phyloP scores from a whole-genome alignment of 2,797 vertebrate genomes.

The Glyptemys insculpta region DNA sequence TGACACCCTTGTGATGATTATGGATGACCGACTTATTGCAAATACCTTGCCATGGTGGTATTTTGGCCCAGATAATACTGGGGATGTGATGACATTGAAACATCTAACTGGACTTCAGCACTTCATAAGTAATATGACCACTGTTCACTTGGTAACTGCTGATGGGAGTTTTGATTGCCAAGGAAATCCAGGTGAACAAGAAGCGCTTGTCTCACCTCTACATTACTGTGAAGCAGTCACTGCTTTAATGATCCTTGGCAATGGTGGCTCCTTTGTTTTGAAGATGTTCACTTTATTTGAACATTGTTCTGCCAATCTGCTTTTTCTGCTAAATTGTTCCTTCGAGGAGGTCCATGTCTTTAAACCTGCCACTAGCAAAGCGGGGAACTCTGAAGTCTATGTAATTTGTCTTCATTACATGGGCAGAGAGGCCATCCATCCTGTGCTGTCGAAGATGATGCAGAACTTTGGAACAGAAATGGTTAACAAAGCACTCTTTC shows the following conservation, averaged over 20 bases:
- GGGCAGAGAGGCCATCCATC: constrained; percentile 83
- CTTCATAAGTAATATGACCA: constrained; percentile 85
- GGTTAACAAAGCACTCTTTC: constrained; percentile 86
- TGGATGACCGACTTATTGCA: constrained; percentile 92
- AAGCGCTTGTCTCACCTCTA: constrained; percentile 91
- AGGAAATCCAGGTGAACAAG: constrained; percentile 96
- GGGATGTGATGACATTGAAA: constrained; percentile 90
- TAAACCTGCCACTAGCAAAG: constrained; percentile 97
- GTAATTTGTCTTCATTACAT: constrained; percentile 90
- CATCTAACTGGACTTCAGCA: constrained; percentile 88
- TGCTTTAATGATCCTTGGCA: constrained; percentile 87
- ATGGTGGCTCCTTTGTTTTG: constrained; percentile 92
- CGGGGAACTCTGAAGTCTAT: constrained; percentile 96
- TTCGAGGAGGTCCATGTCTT: constrained; percentile 90
- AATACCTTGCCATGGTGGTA: constrained; percentile 94
- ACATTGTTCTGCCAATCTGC: constrained; percentile 92
- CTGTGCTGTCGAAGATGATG: constrained; percentile 89
- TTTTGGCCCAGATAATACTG: constrained; percentile 95
- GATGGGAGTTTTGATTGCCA: constrained; percentile 99
- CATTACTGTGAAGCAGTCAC: constrained; percentile 93
- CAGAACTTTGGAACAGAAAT: constrained; percentile 89
- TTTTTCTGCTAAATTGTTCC: constrained; percentile 93
- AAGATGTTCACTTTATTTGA: constrained; percentile 98
- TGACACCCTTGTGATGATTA: constrained; percentile 88
- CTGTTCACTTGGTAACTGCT: constrained; percentile 92